Evolutionary conservation across 2,888 invertebrate genomes (phyloP), one percentile per base, ranked within the genome.

Genomic region (Caenorhabditis auriculariae): DNA sequence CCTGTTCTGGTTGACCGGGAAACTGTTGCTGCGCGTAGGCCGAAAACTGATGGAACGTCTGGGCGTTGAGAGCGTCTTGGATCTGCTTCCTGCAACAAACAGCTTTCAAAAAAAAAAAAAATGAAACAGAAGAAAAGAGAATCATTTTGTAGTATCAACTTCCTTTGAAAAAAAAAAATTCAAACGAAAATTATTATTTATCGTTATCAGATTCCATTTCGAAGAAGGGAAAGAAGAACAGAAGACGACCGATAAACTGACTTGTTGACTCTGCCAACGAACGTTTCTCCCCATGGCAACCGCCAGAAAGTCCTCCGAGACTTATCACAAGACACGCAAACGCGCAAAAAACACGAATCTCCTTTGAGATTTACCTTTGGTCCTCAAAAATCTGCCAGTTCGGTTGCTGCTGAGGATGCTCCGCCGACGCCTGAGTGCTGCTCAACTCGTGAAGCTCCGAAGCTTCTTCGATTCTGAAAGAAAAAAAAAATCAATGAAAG

Each of bases 51-150:
- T 87, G 87, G 82, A 89, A 93, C 9, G 85, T 85, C 69, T 86
- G 85, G 78, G 91, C 90, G 83, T 98, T 98, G 17, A 98, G 85
- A 2, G 94, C 94, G 82, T 94, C 93, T 84, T 96, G 92, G 80
- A 98, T 90, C 83, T 91, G 89, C 65, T 82, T 77, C 62, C 77
- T 76, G 56, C 4, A 68, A 63, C 5, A 47, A 32, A 23, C 21
- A 54, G 24, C 44, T 26, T n/a, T n/a, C 21, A 2, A 19, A 38
- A 12, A 5, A 38, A 48, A 5, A 4, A 5, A 17, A 7, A 45
- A 45, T 6, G 4, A n/a, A 4, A 32, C 19, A 7, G 17, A n/a
- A n/a, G n/a, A n/a, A n/a, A n/a, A n/a, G n/a, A n/a, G n/a, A n/a
- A n/a, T n/a, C n/a, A n/a, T n/a, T n/a, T n/a, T n/a, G n/a, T n/a